These are phyloP conservation scores for Chamaea fasciata DNA, from an alignment of 2,113 vertebrate genomes.

Conservation along the genomic window DNA sequence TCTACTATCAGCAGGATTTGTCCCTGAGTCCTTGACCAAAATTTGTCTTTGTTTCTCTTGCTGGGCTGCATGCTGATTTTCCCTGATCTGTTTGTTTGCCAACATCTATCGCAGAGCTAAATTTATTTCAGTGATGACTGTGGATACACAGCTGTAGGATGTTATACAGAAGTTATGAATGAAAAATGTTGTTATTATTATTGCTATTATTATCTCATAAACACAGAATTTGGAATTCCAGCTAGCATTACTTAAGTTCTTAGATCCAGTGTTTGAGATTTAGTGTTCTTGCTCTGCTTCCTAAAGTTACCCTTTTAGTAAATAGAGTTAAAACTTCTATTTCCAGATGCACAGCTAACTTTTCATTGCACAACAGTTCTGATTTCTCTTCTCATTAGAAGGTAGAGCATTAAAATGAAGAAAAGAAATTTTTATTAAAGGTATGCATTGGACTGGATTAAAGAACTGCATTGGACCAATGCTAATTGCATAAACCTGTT, in stretches of 20 bases:
- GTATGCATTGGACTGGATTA: not conserved
- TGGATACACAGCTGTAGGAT: not conserved
- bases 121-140: not conserved
- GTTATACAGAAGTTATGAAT: not conserved
- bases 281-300: not conserved
- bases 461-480: not conserved
- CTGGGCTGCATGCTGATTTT: constrained; percentile 19
- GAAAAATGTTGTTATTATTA: not conserved
- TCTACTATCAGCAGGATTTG: constrained; percentile 28
- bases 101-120: not conserved
- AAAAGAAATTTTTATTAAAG: not conserved
- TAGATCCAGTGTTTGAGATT: not conserved
- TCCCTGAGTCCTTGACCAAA: constrained; percentile 49
- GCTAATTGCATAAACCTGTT: not conserved
- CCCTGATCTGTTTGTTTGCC: not conserved
- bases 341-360: not conserved
- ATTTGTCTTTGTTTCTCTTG: constrained; percentile 7
- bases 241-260: not conserved
- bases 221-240: not conserved
- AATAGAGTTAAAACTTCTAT: not conserved
- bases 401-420: not conserved
- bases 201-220: not conserved
- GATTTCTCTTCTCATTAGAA: not conserved
- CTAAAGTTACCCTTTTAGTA: not conserved
- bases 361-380: not conserved